A percentile compares a stretch with the other conserved stretches of the same genome.
Evolutionary conservation across 2,797 vertebrate genomes (phyloP).

Genomic region (Atherinosoma microstoma): DNA sequence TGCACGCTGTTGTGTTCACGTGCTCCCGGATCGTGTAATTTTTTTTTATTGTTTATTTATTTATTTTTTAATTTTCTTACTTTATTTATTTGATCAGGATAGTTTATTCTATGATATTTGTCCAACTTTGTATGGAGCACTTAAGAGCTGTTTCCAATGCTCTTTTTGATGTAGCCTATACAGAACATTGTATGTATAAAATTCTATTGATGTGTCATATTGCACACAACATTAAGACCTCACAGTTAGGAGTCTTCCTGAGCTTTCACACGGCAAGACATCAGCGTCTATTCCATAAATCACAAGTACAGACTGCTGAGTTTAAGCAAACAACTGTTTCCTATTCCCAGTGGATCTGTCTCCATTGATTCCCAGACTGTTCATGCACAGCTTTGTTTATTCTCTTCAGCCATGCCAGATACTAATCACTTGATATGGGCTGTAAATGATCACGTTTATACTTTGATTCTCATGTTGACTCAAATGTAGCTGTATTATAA

Average conservation of each 20-base stretch:
- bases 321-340: slow-evolving; percentile 24
- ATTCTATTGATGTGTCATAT: slow-evolving; percentile 65
- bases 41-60: not conserved
- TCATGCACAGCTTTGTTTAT: slow-evolving; percentile 2
- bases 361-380: slow-evolving; percentile 26
- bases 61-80: not conserved
- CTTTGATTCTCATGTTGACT: not conserved
- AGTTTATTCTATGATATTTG: too few species aligned
- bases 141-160: slow-evolving; percentile 44
- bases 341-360: slow-evolving; percentile 12
- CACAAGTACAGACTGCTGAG: slow-evolving; percentile 48
- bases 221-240: slow-evolving; percentile 50
- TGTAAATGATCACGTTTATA: not conserved
- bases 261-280: slow-evolving; percentile 26
- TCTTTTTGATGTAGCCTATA: slow-evolving; percentile 41
- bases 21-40: not conserved
- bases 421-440: not conserved
- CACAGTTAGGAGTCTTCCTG: slow-evolving; percentile 34
- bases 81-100: not conserved
- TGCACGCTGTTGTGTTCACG: not conserved
- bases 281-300: slow-evolving; percentile 11
- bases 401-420: not conserved
- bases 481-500: not conserved
- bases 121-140: not conserved
- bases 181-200: slow-evolving; percentile 57